phyloP scores from a whole-genome alignment of 2,797 vertebrate species.

The Petrocephalus sullivani region DNA sequence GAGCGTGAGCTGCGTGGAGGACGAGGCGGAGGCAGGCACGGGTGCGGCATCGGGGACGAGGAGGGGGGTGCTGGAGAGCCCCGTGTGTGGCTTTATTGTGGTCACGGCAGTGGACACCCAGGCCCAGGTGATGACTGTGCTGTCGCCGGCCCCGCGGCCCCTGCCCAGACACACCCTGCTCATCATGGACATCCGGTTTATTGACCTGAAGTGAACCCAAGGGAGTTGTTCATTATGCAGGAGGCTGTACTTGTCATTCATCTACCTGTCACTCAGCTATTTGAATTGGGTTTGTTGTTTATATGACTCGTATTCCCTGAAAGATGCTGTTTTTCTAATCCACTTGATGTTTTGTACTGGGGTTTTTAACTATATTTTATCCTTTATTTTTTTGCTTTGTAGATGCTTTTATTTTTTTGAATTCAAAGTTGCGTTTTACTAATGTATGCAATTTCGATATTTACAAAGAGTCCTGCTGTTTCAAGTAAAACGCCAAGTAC shows the following conservation, averaged over 20 bases:
- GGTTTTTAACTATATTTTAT: neutral
- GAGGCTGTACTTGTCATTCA: neutral
- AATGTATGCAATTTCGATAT: neutral
- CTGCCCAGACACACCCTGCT: slow-evolving; percentile 88
- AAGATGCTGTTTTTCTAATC: neutral
- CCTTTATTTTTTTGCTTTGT: neutral
- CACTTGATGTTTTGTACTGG: neutral
- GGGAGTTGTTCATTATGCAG: neutral
- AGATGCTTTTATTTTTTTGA: neutral
- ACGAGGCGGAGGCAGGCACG: slow-evolving; percentile 53
- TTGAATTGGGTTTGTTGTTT: neutral
- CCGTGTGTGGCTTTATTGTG: slow-evolving; percentile 88
- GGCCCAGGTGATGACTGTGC: slow-evolving; percentile 85
- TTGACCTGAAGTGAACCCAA: slow-evolving; percentile 79
- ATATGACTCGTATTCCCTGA: neutral
- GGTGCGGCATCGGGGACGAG: slow-evolving; percentile 30
- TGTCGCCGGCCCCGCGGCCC: slow-evolving; percentile 86
- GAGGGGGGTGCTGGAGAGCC: slow-evolving; percentile 65
- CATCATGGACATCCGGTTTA: slow-evolving; percentile 98
- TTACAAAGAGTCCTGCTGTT: neutral
- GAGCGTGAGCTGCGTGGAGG: slow-evolving; percentile 80
- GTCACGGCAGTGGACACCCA: slow-evolving; percentile 90
- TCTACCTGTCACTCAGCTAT: neutral
- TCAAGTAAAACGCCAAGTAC: neutral
- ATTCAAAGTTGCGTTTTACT: neutral